Percentiles rank a stretch among this genome's conserved stretches.
phyloP scores from a whole-genome alignment of 2,113 vertebrate species.

The Saccopteryx leptura region DNA sequence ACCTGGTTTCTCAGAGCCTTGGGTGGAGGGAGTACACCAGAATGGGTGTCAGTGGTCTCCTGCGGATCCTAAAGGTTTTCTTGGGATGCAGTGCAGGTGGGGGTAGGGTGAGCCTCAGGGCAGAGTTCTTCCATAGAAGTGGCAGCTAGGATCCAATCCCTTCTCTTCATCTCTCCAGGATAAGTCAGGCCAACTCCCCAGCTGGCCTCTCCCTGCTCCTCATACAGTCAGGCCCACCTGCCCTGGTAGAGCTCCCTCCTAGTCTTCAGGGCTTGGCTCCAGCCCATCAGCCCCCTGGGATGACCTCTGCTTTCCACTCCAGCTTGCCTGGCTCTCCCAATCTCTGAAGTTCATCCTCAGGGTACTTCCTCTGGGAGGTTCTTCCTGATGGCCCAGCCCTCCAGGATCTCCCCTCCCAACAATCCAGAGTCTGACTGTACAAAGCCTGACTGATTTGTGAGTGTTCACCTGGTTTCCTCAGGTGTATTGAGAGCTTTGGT shows the following conservation, averaged over 20 bases:
- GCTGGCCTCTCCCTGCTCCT: not conserved
- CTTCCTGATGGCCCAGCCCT: conserved; percentile 1
- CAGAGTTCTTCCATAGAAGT: not conserved
- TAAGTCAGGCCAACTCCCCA: not conserved
- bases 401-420: not conserved
- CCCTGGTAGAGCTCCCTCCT: not conserved
- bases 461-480: not conserved
- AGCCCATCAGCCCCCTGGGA: not conserved
- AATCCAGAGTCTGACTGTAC: not conserved
- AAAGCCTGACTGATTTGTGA: not conserved
- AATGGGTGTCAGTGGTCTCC: conserved; percentile 16
- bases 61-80: not conserved
- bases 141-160: not conserved
- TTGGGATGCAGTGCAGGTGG: not conserved
- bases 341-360: conserved; percentile 26
- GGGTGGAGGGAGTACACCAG: not conserved
- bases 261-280: not conserved
- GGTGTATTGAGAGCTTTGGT: conserved; percentile 36
- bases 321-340: conserved; percentile 11
- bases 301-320: not conserved
- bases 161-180: not conserved
- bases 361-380: conserved; percentile 54
- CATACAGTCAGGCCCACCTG: not conserved
- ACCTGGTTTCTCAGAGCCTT: conserved; percentile 76
- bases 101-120: not conserved